These are phyloP conservation scores for Eudyptes chrysolophus DNA, from an alignment of 2,113 vertebrate species.

Conservation along the genomic window DNA sequence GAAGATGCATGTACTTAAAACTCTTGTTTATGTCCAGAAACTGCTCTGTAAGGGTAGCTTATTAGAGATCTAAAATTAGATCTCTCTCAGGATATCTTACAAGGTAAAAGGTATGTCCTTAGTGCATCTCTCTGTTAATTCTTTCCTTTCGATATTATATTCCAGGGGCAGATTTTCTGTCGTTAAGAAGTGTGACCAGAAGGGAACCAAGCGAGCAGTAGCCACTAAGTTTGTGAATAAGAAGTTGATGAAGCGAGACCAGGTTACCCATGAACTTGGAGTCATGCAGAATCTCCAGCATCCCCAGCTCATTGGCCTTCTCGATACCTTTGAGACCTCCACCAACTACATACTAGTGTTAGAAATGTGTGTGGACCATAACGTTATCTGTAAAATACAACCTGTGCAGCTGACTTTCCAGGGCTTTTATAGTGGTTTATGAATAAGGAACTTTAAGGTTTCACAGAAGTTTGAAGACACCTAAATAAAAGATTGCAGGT, in stretches of 20 bases:
- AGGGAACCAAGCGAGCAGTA: constrained; percentile 85
- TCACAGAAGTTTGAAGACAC: neutral
- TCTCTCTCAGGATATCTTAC: neutral
- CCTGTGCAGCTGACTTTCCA: neutral
- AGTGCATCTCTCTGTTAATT: neutral
- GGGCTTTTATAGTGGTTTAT: neutral
- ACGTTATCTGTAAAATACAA: neutral
- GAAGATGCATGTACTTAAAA: neutral
- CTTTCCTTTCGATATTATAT: neutral
- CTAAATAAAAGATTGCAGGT: neutral
- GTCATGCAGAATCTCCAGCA: constrained; percentile 93
- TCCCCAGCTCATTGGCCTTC: constrained; percentile 88
- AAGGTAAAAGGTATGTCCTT: neutral
- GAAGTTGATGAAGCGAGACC: constrained; percentile 95
- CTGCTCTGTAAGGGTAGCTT: neutral
- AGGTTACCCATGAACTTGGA: constrained; percentile 92
- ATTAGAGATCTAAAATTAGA: neutral
- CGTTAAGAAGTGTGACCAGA: constrained; percentile 93
- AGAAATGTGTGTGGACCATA: constrained; percentile 85
- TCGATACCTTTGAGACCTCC: constrained; percentile 93
- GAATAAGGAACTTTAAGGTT: neutral
- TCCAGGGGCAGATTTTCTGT: constrained; percentile 95
- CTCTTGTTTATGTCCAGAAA: neutral
- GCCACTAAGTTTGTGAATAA: constrained; percentile 97
- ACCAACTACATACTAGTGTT: constrained; percentile 89